Percentiles rank a stretch among this genome's conserved stretches.
These are phyloP conservation scores for Drosophila aldrichi DNA, from an alignment of 2,888 invertebrate genomes.

Conservation along the genomic window DNA sequence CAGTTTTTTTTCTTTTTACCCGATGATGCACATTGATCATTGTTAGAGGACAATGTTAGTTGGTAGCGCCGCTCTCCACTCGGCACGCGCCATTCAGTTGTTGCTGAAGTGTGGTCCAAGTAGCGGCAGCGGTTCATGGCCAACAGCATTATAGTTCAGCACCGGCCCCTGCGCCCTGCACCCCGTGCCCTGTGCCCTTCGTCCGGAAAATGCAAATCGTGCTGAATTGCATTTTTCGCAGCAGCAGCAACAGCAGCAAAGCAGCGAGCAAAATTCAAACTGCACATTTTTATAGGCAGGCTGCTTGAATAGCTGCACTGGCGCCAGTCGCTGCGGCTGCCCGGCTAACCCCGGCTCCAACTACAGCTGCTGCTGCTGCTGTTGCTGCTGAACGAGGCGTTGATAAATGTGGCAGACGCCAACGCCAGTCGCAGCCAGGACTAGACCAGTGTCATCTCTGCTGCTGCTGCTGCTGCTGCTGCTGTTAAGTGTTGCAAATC, in stretches of 20 bases:
- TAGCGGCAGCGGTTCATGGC: constrained; percentile 22
- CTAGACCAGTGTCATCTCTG: constrained; percentile 32
- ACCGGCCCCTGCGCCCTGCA: not conserved
- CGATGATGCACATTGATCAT: constrained; percentile 25
- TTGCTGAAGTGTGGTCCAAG: constrained; percentile 45
- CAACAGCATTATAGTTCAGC: constrained; percentile 6
- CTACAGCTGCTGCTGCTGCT: constrained; percentile 20
- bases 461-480: constrained; percentile 23
- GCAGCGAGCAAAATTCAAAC: constrained; percentile 54
- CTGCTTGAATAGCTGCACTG: constrained; percentile 58
- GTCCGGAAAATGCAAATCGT: constrained; percentile 70
- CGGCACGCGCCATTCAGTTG: constrained; percentile 53
- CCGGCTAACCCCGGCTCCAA: constrained; percentile 2
- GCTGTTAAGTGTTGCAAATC: constrained; percentile 76
- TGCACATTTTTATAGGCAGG: constrained; percentile 64
- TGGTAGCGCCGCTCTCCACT: constrained; percentile 49
- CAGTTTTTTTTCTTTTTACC: not conserved
- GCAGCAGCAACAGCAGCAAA: constrained; percentile 2
- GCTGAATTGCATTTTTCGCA: constrained; percentile 75
- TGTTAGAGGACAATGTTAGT: constrained; percentile 21
- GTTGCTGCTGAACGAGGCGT: constrained; percentile 64
- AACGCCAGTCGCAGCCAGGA: constrained; percentile 35
- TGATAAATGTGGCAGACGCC: constrained; percentile 73
- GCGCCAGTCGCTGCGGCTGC: constrained; percentile 24
- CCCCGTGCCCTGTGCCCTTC: not conserved